Evolutionary conservation across 2,113 vertebrate genomes (phyloP), one percentile per base, ranked within the genome.

Genomic region (Cephalopterus ornatus): DNA sequence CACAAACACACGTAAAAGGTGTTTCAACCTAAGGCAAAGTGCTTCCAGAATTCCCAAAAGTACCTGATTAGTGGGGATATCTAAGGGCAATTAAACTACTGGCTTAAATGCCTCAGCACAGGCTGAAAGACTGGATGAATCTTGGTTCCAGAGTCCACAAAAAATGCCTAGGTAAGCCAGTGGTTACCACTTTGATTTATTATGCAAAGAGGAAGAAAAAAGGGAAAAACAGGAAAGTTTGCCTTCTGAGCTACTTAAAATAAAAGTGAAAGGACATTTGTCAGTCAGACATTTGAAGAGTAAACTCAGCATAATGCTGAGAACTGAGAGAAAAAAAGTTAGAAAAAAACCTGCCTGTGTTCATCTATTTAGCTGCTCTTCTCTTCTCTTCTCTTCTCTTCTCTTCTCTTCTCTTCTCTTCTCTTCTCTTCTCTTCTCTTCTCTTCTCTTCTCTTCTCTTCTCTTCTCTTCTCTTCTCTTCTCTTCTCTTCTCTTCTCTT

Each of bases 201-300:
- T 86, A 74, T 26, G 26, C 52, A 74, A 89, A 93, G 66, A 68
- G 3, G 26, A 94, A 91, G 83, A 78, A 50, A 94, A 87, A 89
- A 12, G 11, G 39, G 46, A 20, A 85, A 89, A 94, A 59, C 35
- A 85, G 71, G 78, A 94, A 95, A 93, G 42, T 84, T 35, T 63
- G 52, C 11, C 21, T 77, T 74, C 37, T 73, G 42, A 93, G 20
- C 21, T 75, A 22, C 72, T 78, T 61, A 47, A 73, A 84, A 68
- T 85, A 58, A 88, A 93, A 90, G 78, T 66, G 74, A 96, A 94
- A 96, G 74, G 74, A 83, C 28, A 76, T 76, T 83, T 50, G 23
- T 85, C 59, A 88, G 33, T 78, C 66, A 92, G 77, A 33, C 18
- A 33, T 74, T 22, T 46, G 59, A 42, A 76, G 15, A 68, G 9